A percentile compares a stretch with the other conserved stretches of the same genome.
phyloP scores from a whole-genome alignment of 2,888 invertebrate genomes.

The Phalangium opilio region DNA sequence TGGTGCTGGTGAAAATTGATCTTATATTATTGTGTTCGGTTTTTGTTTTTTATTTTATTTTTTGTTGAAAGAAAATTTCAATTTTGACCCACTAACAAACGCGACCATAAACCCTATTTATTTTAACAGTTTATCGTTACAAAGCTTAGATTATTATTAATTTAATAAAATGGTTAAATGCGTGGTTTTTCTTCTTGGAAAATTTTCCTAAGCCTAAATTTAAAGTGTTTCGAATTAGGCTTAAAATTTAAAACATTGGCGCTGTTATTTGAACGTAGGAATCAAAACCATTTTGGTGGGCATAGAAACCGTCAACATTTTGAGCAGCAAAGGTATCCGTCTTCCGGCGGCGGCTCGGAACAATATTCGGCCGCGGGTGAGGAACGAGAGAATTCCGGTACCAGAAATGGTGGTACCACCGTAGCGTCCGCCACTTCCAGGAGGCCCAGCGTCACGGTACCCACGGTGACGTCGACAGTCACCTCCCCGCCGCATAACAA shows the following conservation, averaged over 20 bases:
- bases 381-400: conserved; percentile 9
- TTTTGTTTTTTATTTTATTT: too few species aligned
- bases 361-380: conserved; percentile 10
- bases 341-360: conserved; percentile 6
- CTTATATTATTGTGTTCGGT: too few species aligned
- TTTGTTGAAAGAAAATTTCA: too few species aligned
- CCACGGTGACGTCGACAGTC: conserved; percentile 12
- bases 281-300: conserved; percentile 21
- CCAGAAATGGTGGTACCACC: too few species aligned
- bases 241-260: too few species aligned
- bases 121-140: too few species aligned
- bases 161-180: background rate
- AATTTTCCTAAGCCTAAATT: too few species aligned
- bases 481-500: conserved; percentile 11
- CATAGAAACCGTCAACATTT: conserved; percentile 21
- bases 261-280: conserved; percentile 10
- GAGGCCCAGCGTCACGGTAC: conserved; percentile 11
- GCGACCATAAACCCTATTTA: too few species aligned
- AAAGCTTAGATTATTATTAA: background rate
- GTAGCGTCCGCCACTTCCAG: conserved; percentile 8
- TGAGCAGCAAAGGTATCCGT: conserved; percentile 16
- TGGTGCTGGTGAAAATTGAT: too few species aligned
- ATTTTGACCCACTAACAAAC: too few species aligned
- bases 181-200: background rate
- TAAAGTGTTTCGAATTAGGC: too few species aligned